Conservation (phyloP, 2,797 vertebrate genomes). For the Micromesistius poutassou region DNA sequence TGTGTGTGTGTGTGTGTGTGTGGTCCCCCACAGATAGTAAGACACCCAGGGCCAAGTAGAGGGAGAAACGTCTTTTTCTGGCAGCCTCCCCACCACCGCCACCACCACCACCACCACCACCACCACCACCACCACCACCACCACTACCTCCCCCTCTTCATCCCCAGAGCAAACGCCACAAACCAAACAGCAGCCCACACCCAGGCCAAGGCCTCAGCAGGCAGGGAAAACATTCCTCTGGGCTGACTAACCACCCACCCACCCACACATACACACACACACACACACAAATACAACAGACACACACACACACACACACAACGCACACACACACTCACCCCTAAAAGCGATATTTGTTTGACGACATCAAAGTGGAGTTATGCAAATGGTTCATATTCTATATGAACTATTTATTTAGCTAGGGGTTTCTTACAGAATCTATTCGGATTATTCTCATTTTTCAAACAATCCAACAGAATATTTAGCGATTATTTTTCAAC, state of each 20-base stretch:
- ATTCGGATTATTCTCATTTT: background rate
- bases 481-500: background rate
- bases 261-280: conserved; percentile 24
- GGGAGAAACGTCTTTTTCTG: conserved; percentile 49
- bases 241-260: conserved; percentile 70
- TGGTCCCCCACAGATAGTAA: conserved; percentile 73
- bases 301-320: conserved; percentile 28
- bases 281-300: conserved; percentile 16
- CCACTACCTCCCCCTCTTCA: conserved; percentile 52
- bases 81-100: conserved; percentile 53
- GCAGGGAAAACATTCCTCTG: conserved; percentile 76
- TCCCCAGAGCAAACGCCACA: conserved; percentile 72
- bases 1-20: conserved; percentile 39
- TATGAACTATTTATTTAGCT: too few species aligned
- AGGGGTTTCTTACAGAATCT: too few species aligned
- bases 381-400: background rate
- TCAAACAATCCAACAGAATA: background rate
- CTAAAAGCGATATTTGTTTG: conserved; percentile 5
- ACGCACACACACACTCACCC: conserved; percentile 28
- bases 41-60: conserved; percentile 56
- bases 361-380: background rate
- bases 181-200: conserved; percentile 81
- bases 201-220: conserved; percentile 67
- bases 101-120: conserved; percentile 64
- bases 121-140: conserved; percentile 55